phyloP scores from a whole-genome alignment of 2,888 invertebrate species.

The Danaus chrysippus region DNA sequence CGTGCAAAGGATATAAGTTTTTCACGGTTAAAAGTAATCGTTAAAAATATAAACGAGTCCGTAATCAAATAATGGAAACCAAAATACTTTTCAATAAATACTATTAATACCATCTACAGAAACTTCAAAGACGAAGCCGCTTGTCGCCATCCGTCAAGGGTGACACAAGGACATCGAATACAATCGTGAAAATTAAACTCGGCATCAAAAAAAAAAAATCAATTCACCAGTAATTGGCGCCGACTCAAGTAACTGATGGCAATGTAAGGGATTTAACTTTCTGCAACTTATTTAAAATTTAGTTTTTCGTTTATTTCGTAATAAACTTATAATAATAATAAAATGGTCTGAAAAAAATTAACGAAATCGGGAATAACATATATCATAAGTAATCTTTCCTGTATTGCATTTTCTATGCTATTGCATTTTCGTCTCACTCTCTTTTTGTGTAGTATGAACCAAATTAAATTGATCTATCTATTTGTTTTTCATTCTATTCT shows the following conservation, averaged over 20 bases:
- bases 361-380: slow-evolving; percentile 25
- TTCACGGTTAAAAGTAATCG: no score
- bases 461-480: slow-evolving; percentile 31
- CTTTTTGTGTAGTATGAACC: slow-evolving; percentile 45
- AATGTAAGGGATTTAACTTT: slow-evolving; percentile 19
- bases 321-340: not conserved
- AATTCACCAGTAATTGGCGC: slow-evolving; percentile 48
- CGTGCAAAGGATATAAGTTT: no score
- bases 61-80: no score
- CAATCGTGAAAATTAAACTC: slow-evolving; percentile 58
- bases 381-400: slow-evolving; percentile 63
- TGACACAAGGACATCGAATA: slow-evolving; percentile 58
- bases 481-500: slow-evolving; percentile 17
- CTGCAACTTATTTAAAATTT: not conserved
- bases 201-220: slow-evolving; percentile 31
- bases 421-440: slow-evolving; percentile 58
- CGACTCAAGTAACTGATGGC: slow-evolving; percentile 24
- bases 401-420: no score
- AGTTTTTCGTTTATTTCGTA: not conserved
- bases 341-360: slow-evolving; percentile 9
- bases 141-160: slow-evolving; percentile 53
- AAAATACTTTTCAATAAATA: slow-evolving; percentile 1
- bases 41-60: no score
- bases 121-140: slow-evolving; percentile 52
- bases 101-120: slow-evolving; percentile 11